phyloP scores from a whole-genome alignment of 2,113 vertebrate species.

The Camelus bactrianus region DNA sequence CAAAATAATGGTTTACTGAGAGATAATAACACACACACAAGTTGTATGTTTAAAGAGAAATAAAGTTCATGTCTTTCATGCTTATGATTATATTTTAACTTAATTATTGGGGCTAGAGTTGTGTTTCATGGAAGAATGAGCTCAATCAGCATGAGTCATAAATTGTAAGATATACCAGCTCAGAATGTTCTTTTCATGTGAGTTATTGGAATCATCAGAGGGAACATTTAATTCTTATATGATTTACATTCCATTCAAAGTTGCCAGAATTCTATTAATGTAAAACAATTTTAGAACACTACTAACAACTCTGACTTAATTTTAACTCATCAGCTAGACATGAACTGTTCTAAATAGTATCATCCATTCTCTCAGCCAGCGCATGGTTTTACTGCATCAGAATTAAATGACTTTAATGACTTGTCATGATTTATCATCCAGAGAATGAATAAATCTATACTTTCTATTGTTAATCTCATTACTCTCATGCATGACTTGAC shows the following conservation, averaged over 20 bases:
- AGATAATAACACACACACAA: background rate
- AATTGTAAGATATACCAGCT: background rate
- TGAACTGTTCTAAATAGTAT: slow-evolving; percentile 59
- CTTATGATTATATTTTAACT: slow-evolving; percentile 26
- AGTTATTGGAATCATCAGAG: background rate
- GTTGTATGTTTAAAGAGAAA: background rate
- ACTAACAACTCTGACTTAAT: slow-evolving; percentile 70
- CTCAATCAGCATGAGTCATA: background rate
- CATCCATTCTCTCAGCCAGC: slow-evolving; percentile 70
- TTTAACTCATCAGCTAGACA: slow-evolving; percentile 69
- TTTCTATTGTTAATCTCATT: slow-evolving; percentile 81
- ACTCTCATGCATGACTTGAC: slow-evolving; percentile 73
- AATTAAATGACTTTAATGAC: slow-evolving; percentile 76
- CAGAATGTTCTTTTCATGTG: background rate
- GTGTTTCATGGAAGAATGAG: background rate
- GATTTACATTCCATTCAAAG: slow-evolving; percentile 66
- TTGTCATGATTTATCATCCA: slow-evolving; percentile 80
- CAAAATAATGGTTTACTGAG: background rate
- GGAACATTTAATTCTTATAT: background rate
- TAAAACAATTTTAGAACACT: slow-evolving; percentile 63
- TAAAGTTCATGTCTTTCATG: background rate
- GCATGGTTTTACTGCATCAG: slow-evolving; percentile 46
- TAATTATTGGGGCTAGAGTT: background rate
- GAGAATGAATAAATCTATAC: slow-evolving; percentile 78
- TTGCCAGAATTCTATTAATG: slow-evolving; percentile 59